Conservation (phyloP, 2,888 invertebrate genomes). For the Acleris holmiana region DNA sequence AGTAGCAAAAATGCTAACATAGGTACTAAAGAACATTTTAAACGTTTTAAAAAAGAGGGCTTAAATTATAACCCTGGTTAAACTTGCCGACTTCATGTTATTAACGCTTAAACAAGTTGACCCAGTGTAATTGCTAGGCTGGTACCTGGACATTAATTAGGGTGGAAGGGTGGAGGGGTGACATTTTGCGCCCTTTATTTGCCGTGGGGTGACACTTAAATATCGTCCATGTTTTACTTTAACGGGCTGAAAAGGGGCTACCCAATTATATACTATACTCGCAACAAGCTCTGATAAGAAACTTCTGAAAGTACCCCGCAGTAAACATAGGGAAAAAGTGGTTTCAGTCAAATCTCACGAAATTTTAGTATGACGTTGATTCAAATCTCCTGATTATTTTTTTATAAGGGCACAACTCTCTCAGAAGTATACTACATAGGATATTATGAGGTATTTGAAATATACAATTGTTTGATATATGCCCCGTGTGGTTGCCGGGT, state of each 20-base stretch:
- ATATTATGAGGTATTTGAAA: no score
- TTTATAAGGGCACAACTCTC: no score
- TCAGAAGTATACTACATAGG: no score
- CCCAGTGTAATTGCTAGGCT: slow-evolving; percentile 33
- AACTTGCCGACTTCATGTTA: slow-evolving; percentile 20
- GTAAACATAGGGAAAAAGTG: no score
- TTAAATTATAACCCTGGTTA: neutral
- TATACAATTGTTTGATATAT: no score
- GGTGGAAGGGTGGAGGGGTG: slow-evolving; percentile 44
- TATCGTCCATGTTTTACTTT: slow-evolving; percentile 49
- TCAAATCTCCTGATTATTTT: no score
- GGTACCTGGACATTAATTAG: slow-evolving; percentile 47
- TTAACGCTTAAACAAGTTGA: slow-evolving; percentile 31
- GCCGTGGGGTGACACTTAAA: slow-evolving; percentile 53
- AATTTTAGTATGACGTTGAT: no score
- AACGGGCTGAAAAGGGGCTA: slow-evolving; percentile 46
- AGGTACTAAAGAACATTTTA: neutral
- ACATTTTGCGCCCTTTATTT: slow-evolving; percentile 54
- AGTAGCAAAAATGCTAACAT: no score
- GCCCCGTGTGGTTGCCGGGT: no score
- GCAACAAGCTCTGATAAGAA: neutral
- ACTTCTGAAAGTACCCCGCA: no score
- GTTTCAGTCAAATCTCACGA: no score
- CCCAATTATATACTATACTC: slow-evolving; percentile 38
- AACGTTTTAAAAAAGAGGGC: neutral